These are phyloP conservation scores for Amblyraja radiata DNA, from an alignment of 2,797 vertebrate genomes.

Conservation along the genomic window DNA sequence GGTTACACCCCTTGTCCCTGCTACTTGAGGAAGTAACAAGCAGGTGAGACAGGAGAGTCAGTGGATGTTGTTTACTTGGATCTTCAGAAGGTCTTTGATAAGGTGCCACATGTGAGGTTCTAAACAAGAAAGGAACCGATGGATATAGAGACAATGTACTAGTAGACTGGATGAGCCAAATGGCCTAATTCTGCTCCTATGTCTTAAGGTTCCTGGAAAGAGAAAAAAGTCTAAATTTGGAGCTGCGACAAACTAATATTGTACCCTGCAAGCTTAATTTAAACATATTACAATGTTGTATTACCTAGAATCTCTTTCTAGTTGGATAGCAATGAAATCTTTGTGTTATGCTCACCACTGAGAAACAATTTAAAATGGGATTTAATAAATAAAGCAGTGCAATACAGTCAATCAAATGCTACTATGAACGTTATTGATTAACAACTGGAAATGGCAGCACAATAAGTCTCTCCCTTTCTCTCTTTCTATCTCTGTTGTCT, in stretches of 20 bases:
- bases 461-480: background rate
- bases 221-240: background rate
- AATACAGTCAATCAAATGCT: background rate
- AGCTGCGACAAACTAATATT: background rate
- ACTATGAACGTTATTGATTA: background rate
- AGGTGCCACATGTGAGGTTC: no score
- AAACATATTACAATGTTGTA: background rate
- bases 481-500: background rate
- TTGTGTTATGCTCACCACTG: background rate
- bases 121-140: no score
- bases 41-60: no score
- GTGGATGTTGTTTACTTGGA: no score
- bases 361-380: background rate
- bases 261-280: background rate
- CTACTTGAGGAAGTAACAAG: no score
- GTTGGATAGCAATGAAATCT: background rate
- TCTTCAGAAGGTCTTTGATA: no score
- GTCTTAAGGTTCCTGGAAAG: background rate
- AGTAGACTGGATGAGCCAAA: no score
- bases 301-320: background rate
- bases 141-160: no score
- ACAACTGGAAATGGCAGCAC: background rate
- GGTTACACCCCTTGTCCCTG: background rate
- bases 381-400: background rate
- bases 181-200: no score